These are phyloP conservation scores for Apus apus DNA, from an alignment of 2,113 vertebrate genomes.

Conservation along the genomic window DNA sequence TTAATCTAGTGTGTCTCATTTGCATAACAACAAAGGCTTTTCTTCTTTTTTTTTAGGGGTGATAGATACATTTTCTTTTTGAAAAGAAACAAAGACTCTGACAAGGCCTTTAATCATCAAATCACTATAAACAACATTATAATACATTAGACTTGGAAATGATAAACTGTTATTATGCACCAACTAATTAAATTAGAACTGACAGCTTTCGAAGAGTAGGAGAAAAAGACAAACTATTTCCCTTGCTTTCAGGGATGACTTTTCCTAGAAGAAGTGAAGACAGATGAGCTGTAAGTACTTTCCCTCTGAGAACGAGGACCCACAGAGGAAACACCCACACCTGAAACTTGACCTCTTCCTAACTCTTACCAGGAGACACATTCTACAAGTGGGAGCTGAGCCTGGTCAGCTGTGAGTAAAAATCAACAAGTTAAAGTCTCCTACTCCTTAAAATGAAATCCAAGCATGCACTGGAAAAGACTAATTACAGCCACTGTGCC, in stretches of 20 bases:
- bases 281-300: neutral
- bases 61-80: conserved; percentile 51
- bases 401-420: neutral
- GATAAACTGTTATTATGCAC: conserved; percentile 60
- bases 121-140: conserved; percentile 71
- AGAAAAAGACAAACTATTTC: conserved; percentile 32
- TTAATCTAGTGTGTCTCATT: conserved; percentile 2
- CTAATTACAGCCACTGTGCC: neutral
- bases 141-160: conserved; percentile 77
- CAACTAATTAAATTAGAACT: conserved; percentile 74
- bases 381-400: neutral
- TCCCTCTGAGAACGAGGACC: neutral
- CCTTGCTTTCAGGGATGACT: neutral
- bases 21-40: neutral
- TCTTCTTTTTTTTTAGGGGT: neutral
- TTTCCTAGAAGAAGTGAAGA: neutral
- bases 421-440: neutral
- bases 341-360: neutral
- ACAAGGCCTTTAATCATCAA: conserved; percentile 67
- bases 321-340: neutral
- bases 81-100: conserved; percentile 66
- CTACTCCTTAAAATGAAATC: neutral
- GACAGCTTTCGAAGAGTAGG: conserved; percentile 59
- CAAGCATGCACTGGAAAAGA: neutral
- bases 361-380: neutral